Evolutionary conservation across 1,140 invertebrate genomes (phyloP).

Genomic region (Orius insidiosus): DNA sequence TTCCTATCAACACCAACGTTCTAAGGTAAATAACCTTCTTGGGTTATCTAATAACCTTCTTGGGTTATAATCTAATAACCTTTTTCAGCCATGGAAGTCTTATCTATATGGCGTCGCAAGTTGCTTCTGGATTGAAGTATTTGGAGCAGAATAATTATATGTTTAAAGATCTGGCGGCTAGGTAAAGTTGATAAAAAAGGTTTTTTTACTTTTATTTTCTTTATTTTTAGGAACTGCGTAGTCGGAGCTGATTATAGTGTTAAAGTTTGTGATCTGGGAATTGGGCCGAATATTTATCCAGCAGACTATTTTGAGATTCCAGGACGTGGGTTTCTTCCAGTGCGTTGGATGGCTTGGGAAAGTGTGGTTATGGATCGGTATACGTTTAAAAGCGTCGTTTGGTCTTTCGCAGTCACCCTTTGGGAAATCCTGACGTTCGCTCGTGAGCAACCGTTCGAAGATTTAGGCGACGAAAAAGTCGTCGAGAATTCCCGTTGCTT

Average conservation of each 20-base stretch:
- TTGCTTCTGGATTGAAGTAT: slow-evolving; percentile 73
- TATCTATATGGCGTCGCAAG: slow-evolving; percentile 58
- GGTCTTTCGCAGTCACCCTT: slow-evolving; percentile 74
- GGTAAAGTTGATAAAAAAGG: slow-evolving; percentile 27
- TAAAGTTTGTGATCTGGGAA: slow-evolving; percentile 64
- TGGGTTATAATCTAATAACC: no score
- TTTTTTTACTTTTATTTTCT: no score
- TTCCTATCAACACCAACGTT: slow-evolving; percentile 36
- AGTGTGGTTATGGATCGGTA: slow-evolving; percentile 59
- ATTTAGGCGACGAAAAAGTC: slow-evolving; percentile 58
- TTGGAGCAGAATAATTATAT: slow-evolving; percentile 62
- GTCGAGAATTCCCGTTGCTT: slow-evolving; percentile 57
- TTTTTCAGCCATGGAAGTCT: slow-evolving; percentile 42
- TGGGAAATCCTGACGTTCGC: slow-evolving; percentile 82
- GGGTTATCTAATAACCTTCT: no score
- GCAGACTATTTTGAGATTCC: slow-evolving; percentile 51
- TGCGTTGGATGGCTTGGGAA: slow-evolving; percentile 44
- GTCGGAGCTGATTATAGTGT: slow-evolving; percentile 59
- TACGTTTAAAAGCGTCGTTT: slow-evolving; percentile 71
- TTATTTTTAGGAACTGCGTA: slow-evolving; percentile 62
- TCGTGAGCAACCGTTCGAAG: slow-evolving; percentile 62
- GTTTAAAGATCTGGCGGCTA: slow-evolving; percentile 63
- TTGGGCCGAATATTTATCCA: slow-evolving; percentile 44
- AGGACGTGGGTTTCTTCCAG: slow-evolving; percentile 35
- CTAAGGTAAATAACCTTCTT: slow-evolving; percentile 32